phyloP scores from a whole-genome alignment of 2,888 invertebrate species.

The Alloscopus bannaensis region DNA sequence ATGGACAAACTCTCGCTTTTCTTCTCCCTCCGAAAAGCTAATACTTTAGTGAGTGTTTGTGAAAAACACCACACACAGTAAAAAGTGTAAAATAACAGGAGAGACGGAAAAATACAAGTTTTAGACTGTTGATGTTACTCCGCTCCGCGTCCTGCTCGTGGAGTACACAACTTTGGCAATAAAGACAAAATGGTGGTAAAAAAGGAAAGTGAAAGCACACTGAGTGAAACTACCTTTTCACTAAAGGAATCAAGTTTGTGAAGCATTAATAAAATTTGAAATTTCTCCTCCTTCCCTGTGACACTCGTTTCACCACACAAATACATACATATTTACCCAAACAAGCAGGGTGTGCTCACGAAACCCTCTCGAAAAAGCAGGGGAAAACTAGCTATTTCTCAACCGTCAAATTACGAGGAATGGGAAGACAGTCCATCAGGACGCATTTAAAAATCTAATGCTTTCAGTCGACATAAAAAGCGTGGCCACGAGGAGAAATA shows the following conservation, averaged over 20 bases:
- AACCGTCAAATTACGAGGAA: slow-evolving; percentile 39
- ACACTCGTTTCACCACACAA: no score
- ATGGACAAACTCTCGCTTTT: no score
- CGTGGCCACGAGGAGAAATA: background rate
- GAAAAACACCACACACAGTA: no score
- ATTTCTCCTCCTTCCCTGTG: no score
- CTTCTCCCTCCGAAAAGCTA: no score
- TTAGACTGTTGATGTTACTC: background rate
- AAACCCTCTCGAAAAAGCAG: slow-evolving; percentile 14
- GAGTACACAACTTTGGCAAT: slow-evolving; percentile 1
- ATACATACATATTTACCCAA: background rate
- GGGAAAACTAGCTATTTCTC: slow-evolving; percentile 35
- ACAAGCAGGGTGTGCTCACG: background rate
- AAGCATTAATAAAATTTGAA: no score
- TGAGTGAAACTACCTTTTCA: background rate
- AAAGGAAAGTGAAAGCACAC: no score
- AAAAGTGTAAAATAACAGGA: slow-evolving; percentile 9
- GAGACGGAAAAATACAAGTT: background rate
- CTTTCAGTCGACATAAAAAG: slow-evolving; percentile 31
- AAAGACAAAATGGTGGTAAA: slow-evolving; percentile 6
- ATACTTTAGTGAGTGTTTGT: no score
- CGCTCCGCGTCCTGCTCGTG: background rate
- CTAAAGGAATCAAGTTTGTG: background rate
- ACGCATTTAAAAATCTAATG: slow-evolving; percentile 45
- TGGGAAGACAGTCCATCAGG: slow-evolving; percentile 51